A percentile compares a stretch with the other conserved stretches of the same genome.
These are phyloP conservation scores for Macaria liturata DNA, from an alignment of 2,888 invertebrate genomes.

Conservation along the genomic window DNA sequence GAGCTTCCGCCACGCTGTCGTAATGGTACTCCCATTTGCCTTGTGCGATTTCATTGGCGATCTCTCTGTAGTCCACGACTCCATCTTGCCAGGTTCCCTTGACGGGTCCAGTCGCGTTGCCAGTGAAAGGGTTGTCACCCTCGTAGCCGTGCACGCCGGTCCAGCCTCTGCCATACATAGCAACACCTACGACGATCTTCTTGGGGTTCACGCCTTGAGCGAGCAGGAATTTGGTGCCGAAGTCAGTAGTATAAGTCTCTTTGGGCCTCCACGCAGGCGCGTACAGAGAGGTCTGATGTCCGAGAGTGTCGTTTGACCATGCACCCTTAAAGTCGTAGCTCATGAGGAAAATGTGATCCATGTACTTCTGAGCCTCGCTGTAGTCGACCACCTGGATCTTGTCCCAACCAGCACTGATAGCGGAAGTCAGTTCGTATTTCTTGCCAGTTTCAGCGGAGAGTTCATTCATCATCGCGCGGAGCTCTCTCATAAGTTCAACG, in stretches of 20 bases:
- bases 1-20: conserved; percentile 72
- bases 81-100: conserved; percentile 80
- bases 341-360: conserved; percentile 80
- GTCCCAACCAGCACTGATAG: conserved; percentile 80
- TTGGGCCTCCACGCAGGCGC: conserved; percentile 73
- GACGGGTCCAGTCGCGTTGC: conserved; percentile 70
- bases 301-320: conserved; percentile 75
- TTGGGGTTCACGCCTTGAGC: conserved; percentile 75
- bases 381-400: conserved; percentile 79
- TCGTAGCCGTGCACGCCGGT: conserved; percentile 69
- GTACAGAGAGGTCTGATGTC: conserved; percentile 70
- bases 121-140: conserved; percentile 71
- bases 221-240: conserved; percentile 69
- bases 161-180: conserved; percentile 79
- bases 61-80: conserved; percentile 75
- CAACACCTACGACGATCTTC: conserved; percentile 75
- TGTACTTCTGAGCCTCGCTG: conserved; percentile 71
- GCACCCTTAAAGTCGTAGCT: conserved; percentile 79
- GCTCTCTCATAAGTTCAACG: conserved; percentile 69
- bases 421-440: conserved; percentile 76
- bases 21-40: conserved; percentile 76
- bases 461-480: conserved; percentile 72
- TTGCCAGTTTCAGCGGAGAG: conserved; percentile 67
- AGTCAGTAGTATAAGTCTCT: conserved; percentile 78
- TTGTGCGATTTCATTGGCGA: conserved; percentile 67